These are phyloP conservation scores for Terrapene triunguis DNA, from an alignment of 2,113 vertebrate genomes.

Conservation along the genomic window DNA sequence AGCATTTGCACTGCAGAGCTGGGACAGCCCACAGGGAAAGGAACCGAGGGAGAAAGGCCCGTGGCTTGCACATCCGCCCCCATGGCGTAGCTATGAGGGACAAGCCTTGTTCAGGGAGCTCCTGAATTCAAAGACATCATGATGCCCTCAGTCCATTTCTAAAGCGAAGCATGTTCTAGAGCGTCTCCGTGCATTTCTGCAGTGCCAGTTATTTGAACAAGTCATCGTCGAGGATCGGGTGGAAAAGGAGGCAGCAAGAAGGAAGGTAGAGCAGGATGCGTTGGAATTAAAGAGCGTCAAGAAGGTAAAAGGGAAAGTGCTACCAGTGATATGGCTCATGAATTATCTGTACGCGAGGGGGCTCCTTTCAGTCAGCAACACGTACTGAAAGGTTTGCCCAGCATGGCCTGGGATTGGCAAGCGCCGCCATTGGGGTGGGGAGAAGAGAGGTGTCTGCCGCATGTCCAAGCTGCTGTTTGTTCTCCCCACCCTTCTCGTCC, in stretches of 20 bases:
- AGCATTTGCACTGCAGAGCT: slow-evolving; percentile 45
- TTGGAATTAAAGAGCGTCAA: slow-evolving; percentile 77
- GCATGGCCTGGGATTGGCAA: not conserved
- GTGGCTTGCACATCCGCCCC: not conserved
- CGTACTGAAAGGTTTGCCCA: not conserved
- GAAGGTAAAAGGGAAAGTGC: slow-evolving; percentile 74
- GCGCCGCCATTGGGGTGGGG: not conserved
- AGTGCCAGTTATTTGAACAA: slow-evolving; percentile 81
- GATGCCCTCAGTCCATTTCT: not conserved
- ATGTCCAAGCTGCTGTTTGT: not conserved
- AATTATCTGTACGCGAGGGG: not conserved
- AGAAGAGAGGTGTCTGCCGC: not conserved
- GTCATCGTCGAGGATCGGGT: slow-evolving; percentile 84
- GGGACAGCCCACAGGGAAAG: not conserved
- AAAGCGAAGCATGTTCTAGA: not conserved
- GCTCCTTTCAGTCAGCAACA: not conserved
- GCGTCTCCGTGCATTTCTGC: not conserved
- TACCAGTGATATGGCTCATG: not conserved
- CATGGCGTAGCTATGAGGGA: not conserved
- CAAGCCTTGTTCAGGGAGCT: not conserved
- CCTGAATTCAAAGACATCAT: not conserved
- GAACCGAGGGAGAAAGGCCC: not conserved
- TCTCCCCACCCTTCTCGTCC: not conserved
- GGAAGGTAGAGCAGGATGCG: slow-evolving; percentile 75
- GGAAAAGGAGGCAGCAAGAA: slow-evolving; percentile 78